Evolutionary conservation across 1,140 invertebrate genomes (phyloP).

Genomic region (Ostrea denselamellosa): DNA sequence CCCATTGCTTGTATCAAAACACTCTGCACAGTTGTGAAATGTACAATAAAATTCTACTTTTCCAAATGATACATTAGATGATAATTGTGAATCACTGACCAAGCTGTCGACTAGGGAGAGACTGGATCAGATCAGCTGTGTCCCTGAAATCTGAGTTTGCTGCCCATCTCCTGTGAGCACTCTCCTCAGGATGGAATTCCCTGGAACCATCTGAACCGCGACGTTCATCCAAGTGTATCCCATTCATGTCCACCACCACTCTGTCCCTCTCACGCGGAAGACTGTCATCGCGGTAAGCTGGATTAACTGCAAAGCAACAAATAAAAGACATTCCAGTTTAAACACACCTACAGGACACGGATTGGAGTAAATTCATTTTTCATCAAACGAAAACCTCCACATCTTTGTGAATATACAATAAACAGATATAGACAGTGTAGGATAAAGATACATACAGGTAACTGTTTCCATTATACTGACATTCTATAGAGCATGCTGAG

Average conservation of each 20-base stretch:
- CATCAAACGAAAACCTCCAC: too few relatives aligned
- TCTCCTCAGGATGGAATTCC: background rate
- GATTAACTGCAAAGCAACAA: conserved; percentile 57
- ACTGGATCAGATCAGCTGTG: conserved; percentile 59
- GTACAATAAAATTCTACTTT: background rate
- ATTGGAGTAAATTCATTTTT: too few relatives aligned
- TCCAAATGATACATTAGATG: background rate
- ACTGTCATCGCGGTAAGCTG: conserved; percentile 55
- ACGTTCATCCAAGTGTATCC: conserved; percentile 38
- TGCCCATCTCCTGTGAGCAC: conserved; percentile 56
- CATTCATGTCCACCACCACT: conserved; percentile 43
- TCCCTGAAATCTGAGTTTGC: conserved; percentile 52
- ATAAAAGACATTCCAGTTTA: background rate
- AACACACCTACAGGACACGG: too few relatives aligned
- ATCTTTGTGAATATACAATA: too few relatives aligned
- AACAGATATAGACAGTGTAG: too few relatives aligned
- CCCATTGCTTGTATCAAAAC: background rate
- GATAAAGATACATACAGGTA: too few relatives aligned
- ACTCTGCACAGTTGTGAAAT: background rate
- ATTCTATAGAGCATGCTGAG: too few relatives aligned
- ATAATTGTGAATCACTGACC: conserved; percentile 49
- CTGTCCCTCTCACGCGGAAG: conserved; percentile 9
- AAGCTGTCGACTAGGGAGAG: conserved; percentile 67
- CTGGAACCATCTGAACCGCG: conserved; percentile 43
- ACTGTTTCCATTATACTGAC: too few relatives aligned